Evolutionary conservation across 2,888 invertebrate species (phyloP), one percentile per base, ranked within the genome.

Genomic region (Pterobdella sp.): DNA sequence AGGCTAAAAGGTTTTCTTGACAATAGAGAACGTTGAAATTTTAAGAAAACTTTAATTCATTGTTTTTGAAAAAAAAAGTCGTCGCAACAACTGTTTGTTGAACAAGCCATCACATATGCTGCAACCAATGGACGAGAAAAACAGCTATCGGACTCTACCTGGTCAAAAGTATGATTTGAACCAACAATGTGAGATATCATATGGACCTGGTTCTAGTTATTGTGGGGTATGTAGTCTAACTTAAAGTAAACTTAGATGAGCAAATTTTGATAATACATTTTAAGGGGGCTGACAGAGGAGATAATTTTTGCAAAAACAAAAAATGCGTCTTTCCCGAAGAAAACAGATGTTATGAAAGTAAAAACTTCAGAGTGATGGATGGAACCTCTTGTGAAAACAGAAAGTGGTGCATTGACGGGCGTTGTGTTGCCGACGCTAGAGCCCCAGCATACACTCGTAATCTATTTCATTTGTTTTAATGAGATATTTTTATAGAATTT

Each of bases 341-440:
- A 14, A 14, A 7, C 42, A 14, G 7, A 7, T 42, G 60, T 56
- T 56, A 22, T n/a, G 18, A 3, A 3, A 7, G 4, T 7, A 22
- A 22, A 4, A 56, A 56, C 60, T 56, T 56, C 60, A 56, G 60
- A n/a, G 14, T 26, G 10, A 56, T 56, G n/a, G 60, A 56, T n/a
- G 60, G 60, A 7, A 56, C 60, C n/a, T 56, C 60, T 7, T 56
- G 60, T 56, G 60, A 26, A 7, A 56, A 56, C 60, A 7, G 60
- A 3, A 4, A 18, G n/a, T 56, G 60, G 60, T 56, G 60, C 60
- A 56, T 56, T 26, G 26, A n/a, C 3, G 60, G 60, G 3, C 4
- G 60, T 26, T 56, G 60, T 56, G 60, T 56, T 3, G 4, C 60
- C 4, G 60, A 56, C n/a, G 60, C 60, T 56, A n/a, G 14, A 3